Conservation (phyloP, 2,113 vertebrate species). For the Oryzias melastigma region DNA sequence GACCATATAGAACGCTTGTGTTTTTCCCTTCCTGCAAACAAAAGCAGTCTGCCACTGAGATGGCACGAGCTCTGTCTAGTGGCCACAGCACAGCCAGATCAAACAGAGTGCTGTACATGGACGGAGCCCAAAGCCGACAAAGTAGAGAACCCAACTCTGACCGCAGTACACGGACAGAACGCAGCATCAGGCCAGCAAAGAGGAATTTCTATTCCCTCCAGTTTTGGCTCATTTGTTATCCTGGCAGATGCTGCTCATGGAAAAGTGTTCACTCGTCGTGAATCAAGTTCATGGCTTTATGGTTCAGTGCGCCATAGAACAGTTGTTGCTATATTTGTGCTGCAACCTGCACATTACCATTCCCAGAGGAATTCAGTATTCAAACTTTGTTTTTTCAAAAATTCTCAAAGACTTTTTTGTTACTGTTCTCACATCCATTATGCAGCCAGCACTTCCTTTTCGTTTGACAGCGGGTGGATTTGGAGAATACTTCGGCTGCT, state of each 20-base stretch:
- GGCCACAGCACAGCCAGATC: slow-evolving; percentile 40
- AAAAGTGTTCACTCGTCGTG: slow-evolving; percentile 39
- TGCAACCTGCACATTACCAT: slow-evolving; percentile 1
- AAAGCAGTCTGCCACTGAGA: slow-evolving; percentile 61
- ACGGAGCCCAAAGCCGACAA: slow-evolving; percentile 60
- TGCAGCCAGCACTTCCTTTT: neutral
- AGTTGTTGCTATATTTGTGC: slow-evolving; percentile 1
- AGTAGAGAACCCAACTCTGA: slow-evolving; percentile 48
- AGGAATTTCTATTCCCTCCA: slow-evolving; percentile 38
- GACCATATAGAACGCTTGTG: slow-evolving; percentile 54
- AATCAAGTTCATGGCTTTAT: slow-evolving; percentile 33
- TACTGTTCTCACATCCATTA: too few species aligned
- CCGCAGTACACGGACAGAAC: slow-evolving; percentile 36
- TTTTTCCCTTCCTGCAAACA: slow-evolving; percentile 63
- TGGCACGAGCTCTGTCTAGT: slow-evolving; percentile 52
- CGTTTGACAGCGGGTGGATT: too few species aligned
- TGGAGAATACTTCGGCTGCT: too few species aligned
- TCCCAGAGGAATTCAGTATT: neutral
- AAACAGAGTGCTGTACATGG: slow-evolving; percentile 57
- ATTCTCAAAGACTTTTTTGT: too few species aligned
- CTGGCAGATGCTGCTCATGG: slow-evolving; percentile 30
- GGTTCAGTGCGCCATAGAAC: neutral
- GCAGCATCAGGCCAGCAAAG: slow-evolving; percentile 39
- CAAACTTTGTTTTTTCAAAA: neutral
- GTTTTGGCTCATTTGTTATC: slow-evolving; percentile 43